These are phyloP conservation scores for Aleiodes alternator DNA, from an alignment of 2,888 invertebrate genomes.

Conservation along the genomic window DNA sequence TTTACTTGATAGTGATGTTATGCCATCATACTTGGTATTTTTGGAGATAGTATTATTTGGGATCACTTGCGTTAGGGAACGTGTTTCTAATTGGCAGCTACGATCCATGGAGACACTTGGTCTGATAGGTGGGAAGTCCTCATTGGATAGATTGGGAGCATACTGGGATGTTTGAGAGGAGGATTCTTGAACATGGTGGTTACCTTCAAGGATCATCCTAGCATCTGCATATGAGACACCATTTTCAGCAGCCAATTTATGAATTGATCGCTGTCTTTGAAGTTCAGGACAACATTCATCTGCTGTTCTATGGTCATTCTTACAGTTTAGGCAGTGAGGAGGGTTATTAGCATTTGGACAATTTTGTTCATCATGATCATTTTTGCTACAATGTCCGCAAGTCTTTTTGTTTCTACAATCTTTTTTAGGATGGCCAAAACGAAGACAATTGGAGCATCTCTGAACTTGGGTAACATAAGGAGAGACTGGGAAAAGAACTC, in stretches of 20 bases:
- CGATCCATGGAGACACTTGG: too few species aligned
- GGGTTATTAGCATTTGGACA: neutral
- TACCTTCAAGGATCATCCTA: neutral
- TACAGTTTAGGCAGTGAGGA: slow-evolving; percentile 13
- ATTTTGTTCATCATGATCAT: neutral
- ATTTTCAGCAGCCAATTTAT: neutral
- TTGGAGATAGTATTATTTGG: too few species aligned
- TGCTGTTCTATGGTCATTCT: neutral
- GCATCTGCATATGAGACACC: slow-evolving; percentile 1
- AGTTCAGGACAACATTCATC: neutral
- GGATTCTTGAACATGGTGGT: neutral
- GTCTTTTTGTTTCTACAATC: neutral
- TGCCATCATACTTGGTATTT: too few species aligned
- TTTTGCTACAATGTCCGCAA: too few species aligned
- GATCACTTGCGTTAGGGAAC: too few species aligned
- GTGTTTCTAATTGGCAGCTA: too few species aligned
- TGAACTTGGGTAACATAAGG: slow-evolving; percentile 1
- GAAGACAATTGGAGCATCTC: slow-evolving; percentile 13
- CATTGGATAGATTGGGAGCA: neutral
- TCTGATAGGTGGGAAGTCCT: too few species aligned
- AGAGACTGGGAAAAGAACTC: neutral
- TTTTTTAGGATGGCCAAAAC: slow-evolving; percentile 6
- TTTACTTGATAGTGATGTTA: too few species aligned
- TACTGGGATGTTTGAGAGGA: neutral
- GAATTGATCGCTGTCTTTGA: neutral